Conservation (phyloP, 2,797 vertebrate species). For the Sebastes diploproa region DNA sequence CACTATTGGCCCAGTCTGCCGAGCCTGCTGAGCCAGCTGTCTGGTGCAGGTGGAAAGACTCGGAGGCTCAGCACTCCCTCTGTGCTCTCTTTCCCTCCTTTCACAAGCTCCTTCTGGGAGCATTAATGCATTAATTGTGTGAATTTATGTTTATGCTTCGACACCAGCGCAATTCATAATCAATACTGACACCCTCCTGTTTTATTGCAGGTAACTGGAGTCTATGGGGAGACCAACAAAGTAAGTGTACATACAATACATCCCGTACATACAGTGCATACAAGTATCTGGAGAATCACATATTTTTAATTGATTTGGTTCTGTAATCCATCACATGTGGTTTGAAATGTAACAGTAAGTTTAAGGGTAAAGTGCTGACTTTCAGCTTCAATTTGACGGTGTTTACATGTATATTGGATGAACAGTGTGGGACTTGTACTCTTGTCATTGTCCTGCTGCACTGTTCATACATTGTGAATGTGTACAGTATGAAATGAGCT, state of each 20-base stretch:
- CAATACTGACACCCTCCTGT: slow-evolving; percentile 37
- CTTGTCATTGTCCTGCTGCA: neutral
- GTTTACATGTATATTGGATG: neutral
- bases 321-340: neutral
- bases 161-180: slow-evolving; percentile 15
- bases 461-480: neutral
- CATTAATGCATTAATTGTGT: slow-evolving; percentile 17
- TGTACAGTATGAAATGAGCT: neutral
- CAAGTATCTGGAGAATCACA: neutral
- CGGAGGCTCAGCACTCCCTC: slow-evolving; percentile 19
- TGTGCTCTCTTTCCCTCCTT: slow-evolving; percentile 23
- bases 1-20: slow-evolving; percentile 38
- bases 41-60: slow-evolving; percentile 40
- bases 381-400: neutral
- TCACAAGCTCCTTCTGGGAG: slow-evolving; percentile 30
- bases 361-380: neutral
- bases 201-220: slow-evolving; percentile 94
- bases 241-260: slow-evolving; percentile 82
- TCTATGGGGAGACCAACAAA: slow-evolving; percentile 96
- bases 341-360: neutral
- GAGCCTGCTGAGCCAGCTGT: slow-evolving; percentile 69
- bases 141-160: slow-evolving; percentile 22
- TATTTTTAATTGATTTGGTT: neutral
- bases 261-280: neutral
- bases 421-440: neutral